These are phyloP conservation scores for Eutolmus rufibarbis DNA, from an alignment of 2,888 invertebrate genomes.

Conservation along the genomic window DNA sequence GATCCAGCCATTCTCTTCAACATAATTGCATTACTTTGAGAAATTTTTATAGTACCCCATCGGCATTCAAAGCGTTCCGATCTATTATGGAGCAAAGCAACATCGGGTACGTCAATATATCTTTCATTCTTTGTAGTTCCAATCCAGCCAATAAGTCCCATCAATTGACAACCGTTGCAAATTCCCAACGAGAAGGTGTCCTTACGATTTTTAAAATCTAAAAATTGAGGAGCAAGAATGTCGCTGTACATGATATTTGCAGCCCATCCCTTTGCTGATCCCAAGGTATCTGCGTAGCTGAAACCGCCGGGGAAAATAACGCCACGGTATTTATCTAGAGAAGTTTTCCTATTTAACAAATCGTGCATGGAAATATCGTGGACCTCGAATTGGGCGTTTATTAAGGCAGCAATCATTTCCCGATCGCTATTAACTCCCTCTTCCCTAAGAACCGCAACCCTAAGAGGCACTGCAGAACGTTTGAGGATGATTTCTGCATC, in stretches of 20 bases:
- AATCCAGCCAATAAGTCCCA: constrained; percentile 93
- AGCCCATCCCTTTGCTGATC: constrained; percentile 98
- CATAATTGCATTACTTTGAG: constrained; percentile 74
- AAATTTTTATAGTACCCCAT: constrained; percentile 79
- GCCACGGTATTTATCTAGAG: constrained; percentile 83
- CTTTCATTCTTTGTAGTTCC: constrained; percentile 62
- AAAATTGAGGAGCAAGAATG: constrained; percentile 77
- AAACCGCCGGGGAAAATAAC: constrained; percentile 97
- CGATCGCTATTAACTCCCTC: constrained; percentile 95
- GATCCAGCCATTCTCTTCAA: constrained; percentile 85
- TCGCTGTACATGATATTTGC: constrained; percentile 86
- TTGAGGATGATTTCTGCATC: constrained; percentile 64
- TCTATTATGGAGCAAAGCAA: constrained; percentile 82
- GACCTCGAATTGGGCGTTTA: constrained; percentile 88
- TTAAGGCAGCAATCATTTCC: constrained; percentile 93
- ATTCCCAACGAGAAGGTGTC: constrained; percentile 96
- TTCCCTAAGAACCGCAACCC: constrained; percentile 91
- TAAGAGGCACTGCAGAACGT: constrained; percentile 62
- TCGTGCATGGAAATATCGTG: constrained; percentile 97
- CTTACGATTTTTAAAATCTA: constrained; percentile 73
- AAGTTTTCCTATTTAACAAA: constrained; percentile 73
- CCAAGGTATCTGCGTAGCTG: constrained; percentile 95
- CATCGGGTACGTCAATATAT: constrained; percentile 64
- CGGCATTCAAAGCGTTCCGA: constrained; percentile 88
- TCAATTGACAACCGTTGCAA: constrained; percentile 98